Conservation (phyloP, 2,113 vertebrate species). For the Ranitomeya imitator region DNA sequence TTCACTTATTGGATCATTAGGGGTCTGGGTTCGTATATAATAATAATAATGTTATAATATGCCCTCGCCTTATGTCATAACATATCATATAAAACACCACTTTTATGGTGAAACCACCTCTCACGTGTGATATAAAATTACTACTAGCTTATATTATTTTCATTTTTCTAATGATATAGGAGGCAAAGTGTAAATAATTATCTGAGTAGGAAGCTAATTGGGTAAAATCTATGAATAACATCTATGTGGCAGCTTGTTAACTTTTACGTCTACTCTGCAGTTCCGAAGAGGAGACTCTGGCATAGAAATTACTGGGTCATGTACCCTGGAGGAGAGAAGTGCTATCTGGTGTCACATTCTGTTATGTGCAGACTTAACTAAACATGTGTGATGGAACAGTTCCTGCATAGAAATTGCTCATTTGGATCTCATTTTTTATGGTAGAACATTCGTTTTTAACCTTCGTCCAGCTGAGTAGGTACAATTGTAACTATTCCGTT, state of each 20-base stretch:
- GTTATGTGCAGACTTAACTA: constrained; percentile 37
- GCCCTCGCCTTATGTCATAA: too few species aligned
- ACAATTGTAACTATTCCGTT: too few species aligned
- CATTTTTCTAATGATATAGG: neutral
- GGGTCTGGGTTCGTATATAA: too few species aligned
- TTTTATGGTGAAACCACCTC: neutral
- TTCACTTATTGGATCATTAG: too few species aligned
- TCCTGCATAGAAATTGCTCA: neutral
- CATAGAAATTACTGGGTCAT: constrained; percentile 44
- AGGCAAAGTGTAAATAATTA: neutral
- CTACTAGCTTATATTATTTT: neutral
- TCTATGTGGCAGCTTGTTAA: constrained; percentile 21
- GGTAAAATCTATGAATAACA: constrained; percentile 15
- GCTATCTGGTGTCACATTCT: constrained; percentile 33
- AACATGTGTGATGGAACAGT: constrained; percentile 24
- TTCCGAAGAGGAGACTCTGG: constrained; percentile 25
- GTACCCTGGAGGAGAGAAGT: constrained; percentile 29
- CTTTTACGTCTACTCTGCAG: constrained; percentile 10
- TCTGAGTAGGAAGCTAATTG: neutral
- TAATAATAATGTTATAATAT: too few species aligned
- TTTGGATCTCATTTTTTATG: neutral
- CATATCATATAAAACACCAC: too few species aligned
- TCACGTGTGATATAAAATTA: neutral
- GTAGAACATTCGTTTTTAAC: neutral
- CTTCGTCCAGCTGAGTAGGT: too few species aligned